phyloP scores from a whole-genome alignment of 53 echinoderm and acorn worm species.

The Henricia sp. region DNA sequence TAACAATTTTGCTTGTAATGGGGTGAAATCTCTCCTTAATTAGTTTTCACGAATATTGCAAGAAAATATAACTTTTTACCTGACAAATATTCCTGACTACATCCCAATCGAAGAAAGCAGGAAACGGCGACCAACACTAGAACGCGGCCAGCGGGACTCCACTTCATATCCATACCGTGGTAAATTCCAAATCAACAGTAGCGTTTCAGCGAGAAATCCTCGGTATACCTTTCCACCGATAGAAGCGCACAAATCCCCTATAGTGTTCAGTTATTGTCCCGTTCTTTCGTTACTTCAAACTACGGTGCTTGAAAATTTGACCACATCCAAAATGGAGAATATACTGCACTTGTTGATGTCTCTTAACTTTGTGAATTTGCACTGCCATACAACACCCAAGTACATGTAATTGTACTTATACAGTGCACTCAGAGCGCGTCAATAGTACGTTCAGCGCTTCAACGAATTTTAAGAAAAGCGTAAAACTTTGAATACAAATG shows the following conservation, averaged over 20 bases:
- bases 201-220: neutral
- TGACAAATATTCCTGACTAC: conserved; percentile 11
- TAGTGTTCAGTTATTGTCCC: neutral
- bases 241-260: neutral
- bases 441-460: neutral
- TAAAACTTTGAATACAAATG: conserved; percentile 16
- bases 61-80: neutral
- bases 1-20: no score
- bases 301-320: neutral
- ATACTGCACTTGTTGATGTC: neutral
- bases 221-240: neutral
- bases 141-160: neutral
- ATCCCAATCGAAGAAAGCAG: neutral
- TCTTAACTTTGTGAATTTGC: neutral
- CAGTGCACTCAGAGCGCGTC: neutral
- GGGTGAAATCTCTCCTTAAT: neutral
- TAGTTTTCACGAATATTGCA: neutral
- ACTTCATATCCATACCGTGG: neutral
- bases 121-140: neutral
- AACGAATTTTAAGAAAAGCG: neutral
- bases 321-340: neutral
- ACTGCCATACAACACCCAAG: neutral
- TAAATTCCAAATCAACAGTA: neutral
- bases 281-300: neutral
- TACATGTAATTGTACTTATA: neutral